A percentile compares a stretch with the other conserved stretches of the same genome.
Evolutionary conservation across 2,797 vertebrate genomes (phyloP).

Genomic region (Lepilemur ruficaudatus): DNA sequence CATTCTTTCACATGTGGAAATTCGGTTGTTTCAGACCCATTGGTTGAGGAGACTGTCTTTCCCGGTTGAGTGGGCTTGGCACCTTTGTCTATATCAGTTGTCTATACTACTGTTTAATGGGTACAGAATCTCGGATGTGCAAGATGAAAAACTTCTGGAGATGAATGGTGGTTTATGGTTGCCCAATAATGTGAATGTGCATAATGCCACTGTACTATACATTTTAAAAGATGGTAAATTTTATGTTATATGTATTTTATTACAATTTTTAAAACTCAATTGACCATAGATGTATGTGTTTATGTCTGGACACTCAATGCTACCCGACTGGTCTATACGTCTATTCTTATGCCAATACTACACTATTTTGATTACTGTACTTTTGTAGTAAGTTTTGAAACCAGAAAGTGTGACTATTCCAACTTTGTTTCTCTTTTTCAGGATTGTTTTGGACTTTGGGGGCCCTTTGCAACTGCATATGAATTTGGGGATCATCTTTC

Average conservation of each 20-base stretch:
- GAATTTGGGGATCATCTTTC: neutral
- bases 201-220: neutral
- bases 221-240: neutral
- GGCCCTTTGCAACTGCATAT: neutral
- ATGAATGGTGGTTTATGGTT: neutral
- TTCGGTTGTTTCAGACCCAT: neutral
- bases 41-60: neutral
- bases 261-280: neutral
- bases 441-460: neutral
- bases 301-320: neutral
- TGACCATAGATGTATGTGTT: neutral
- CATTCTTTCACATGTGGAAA: neutral
- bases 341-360: neutral
- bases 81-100: neutral
- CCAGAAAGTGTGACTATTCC: neutral
- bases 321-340: neutral
- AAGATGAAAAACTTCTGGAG: neutral
- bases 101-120: neutral
- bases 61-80: neutral
- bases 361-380: neutral
- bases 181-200: neutral
- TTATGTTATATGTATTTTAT: neutral
- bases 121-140: neutral
- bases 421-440: neutral
- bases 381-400: conserved; percentile 27